A percentile compares a stretch with the other conserved stretches of the same genome.
Conservation (phyloP, 2,888 invertebrate genomes). For the Liopterus haemorrhoidalis region DNA sequence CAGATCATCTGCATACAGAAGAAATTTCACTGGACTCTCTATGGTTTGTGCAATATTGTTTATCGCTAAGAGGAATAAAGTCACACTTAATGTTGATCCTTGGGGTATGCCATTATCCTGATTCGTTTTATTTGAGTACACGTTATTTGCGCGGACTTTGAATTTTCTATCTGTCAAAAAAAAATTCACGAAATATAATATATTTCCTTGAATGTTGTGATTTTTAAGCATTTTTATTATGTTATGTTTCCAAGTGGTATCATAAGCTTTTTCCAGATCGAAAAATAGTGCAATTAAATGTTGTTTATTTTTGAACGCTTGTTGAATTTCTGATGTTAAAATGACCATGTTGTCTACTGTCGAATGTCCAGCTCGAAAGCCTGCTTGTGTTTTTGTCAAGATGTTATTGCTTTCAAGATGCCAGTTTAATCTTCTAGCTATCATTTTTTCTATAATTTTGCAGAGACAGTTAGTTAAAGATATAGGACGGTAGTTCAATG, state of each 20-base stretch:
- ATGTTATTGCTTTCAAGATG: slow-evolving; percentile 3
- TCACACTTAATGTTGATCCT: not conserved
- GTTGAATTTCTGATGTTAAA: slow-evolving; percentile 6
- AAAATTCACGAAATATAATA: not conserved
- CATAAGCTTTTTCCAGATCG: slow-evolving; percentile 7
- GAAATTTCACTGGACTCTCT: slow-evolving; percentile 3
- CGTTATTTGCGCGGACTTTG: slow-evolving; percentile 1
- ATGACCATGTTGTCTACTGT: not conserved
- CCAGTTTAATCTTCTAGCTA: slow-evolving; percentile 5
- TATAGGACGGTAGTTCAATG: slow-evolving; percentile 5
- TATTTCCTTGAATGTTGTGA: not conserved
- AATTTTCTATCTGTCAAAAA: slow-evolving; percentile 2
- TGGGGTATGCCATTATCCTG: not conserved
- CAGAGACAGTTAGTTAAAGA: slow-evolving; percentile 3
- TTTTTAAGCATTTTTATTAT: not conserved
- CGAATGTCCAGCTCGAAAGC: not conserved
- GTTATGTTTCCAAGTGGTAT: slow-evolving; percentile 1
- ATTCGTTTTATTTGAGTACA: not conserved
- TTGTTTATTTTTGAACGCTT: slow-evolving; percentile 3
- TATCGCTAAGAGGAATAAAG: not conserved
- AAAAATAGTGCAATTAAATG: slow-evolving; percentile 1
- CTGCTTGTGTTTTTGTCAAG: not conserved
- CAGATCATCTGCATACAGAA: slow-evolving; percentile 4
- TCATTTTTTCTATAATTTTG: slow-evolving; percentile 1
- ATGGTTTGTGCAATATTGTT: slow-evolving; percentile 1